Base-by-base conservation (phyloP, 2,113 vertebrate species). In the Rhizomys pruinosus region DNA sequence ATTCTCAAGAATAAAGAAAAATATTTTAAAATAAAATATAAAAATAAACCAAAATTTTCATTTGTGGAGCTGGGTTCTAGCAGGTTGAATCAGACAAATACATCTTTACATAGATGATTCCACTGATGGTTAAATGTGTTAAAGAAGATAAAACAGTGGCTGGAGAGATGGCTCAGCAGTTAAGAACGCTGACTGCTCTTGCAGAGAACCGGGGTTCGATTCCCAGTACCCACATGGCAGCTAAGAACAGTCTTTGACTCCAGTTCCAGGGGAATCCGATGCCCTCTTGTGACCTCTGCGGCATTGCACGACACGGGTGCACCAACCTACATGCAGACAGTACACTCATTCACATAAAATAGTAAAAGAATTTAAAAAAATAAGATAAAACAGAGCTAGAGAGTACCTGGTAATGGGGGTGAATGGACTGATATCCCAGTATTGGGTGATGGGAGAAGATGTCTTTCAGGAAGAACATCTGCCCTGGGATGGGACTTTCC, bases 81-180 rank as follows among this genome's bases (percentile, higher is more conserved):
- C 3, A 32, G 17, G 11, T 23, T 1, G 63, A 77, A 39, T 12
- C 11, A 25, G 22, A 5, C 25, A 73, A 23, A 17, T 32, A 47
- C 7, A 42, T 13, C 7, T 57, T 52, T 2, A 16, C 27, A 73
- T 59, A 32, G 17, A 4, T n/a, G 15, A 34, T 86, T 52, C 52
- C 20, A 32, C 6, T 0, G 13, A 7, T 5, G 61, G 59, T 0
- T 15, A 25, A 27, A 34, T 10, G 23, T 37, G 55, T 52, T 15
- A 11, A 42, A 57, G 79, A 78, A 72, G 79, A 37, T 2, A 2
- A 27, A 22, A 22, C 59, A 3, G 47, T 7, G 59, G 59, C 15
- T 16, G 59, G 22, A 22, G 59, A 61, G 59, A 0, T 52, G 74
- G 20, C 13, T 3, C 69, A 29, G 71, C 3, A 3, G 47, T 52